Percentiles rank a stretch among this genome's conserved stretches.
Evolutionary conservation across 2,797 vertebrate species (phyloP).

Genomic region (Hemitrygon akajei): DNA sequence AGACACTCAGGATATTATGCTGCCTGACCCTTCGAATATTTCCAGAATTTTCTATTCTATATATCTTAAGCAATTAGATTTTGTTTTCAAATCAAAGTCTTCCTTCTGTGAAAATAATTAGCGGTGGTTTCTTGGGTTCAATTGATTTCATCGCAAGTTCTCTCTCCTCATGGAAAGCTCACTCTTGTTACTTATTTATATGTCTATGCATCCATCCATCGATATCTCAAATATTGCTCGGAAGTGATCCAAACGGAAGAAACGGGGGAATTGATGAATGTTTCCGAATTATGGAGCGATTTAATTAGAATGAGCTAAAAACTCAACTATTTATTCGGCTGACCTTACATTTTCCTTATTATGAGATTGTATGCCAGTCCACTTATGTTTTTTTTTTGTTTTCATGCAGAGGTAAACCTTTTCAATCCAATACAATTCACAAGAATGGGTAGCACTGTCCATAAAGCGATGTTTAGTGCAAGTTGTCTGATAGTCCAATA

Average conservation of each 20-base stretch:
- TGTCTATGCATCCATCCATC: not conserved
- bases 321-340: not conserved
- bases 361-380: not conserved
- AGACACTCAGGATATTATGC: no score
- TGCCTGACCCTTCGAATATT: no score
- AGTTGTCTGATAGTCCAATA: not conserved
- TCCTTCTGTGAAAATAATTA: not conserved
- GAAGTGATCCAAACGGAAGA: no score
- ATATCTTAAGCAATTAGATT: not conserved
- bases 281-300: not conserved
- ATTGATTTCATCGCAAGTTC: not conserved
- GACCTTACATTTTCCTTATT: not conserved
- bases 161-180: not conserved
- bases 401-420: no score
- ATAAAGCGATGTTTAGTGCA: not conserved
- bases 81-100: not conserved
- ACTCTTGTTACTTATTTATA: not conserved
- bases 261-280: not conserved
- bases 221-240: not conserved
- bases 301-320: not conserved
- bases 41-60: no score
- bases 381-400: no score
- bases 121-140: not conserved
- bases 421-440: not conserved
- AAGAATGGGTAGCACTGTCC: not conserved